Evolutionary conservation across 2,113 vertebrate species (phyloP).

Genomic region (Riparia riparia): DNA sequence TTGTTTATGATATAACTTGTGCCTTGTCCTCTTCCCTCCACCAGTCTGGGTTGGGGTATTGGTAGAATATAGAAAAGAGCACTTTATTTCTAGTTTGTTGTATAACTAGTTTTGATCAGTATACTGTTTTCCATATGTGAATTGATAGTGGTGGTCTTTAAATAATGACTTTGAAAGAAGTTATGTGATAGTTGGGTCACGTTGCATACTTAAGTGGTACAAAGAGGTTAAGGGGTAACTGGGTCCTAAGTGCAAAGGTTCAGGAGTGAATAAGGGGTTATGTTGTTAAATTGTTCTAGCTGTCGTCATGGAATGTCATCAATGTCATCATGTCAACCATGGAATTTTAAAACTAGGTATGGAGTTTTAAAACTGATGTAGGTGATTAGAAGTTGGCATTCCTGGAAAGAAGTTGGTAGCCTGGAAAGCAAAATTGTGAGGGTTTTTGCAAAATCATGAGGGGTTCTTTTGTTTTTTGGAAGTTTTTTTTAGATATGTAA

Average conservation of each 20-base stretch:
- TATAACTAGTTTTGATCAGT: not conserved
- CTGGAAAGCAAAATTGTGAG: not conserved
- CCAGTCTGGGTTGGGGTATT: not conserved
- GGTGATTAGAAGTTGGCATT: not conserved
- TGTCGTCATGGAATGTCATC: not conserved
- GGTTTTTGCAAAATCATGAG: not conserved
- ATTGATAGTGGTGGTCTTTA: not conserved
- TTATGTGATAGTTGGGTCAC: not conserved
- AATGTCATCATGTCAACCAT: not conserved
- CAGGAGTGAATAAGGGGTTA: not conserved
- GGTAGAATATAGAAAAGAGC: not conserved
- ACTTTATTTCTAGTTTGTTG: not conserved
- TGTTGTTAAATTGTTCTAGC: not conserved
- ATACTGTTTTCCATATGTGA: not conserved
- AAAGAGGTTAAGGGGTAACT: not conserved
- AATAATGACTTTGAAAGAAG: not conserved
- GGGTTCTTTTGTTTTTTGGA: too few relatives aligned
- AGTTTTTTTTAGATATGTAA: not conserved
- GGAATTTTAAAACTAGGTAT: not conserved
- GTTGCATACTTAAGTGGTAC: not conserved
- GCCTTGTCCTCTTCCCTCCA: not conserved
- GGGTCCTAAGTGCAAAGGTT: not conserved
- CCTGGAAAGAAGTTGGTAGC: too few relatives aligned
- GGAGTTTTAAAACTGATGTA: not conserved
- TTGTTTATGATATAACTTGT: not conserved